Evolutionary conservation across 2,113 vertebrate species (phyloP).

Genomic region (Erythrolamprus reginae): DNA sequence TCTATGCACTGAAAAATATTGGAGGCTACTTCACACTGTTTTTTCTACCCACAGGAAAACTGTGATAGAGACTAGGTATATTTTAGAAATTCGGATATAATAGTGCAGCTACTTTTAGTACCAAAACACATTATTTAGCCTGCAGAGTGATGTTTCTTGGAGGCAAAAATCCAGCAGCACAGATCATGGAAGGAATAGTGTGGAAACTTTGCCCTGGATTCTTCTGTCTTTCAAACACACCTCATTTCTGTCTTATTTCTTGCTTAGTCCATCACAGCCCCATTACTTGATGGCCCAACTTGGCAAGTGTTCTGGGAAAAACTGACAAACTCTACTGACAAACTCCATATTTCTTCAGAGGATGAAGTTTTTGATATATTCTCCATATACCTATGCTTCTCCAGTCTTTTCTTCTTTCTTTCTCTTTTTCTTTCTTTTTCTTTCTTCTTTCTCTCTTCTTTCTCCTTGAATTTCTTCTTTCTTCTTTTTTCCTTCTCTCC

Average conservation of each 20-base stretch:
- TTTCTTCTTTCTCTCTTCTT: no score
- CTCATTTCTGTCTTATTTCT: background rate
- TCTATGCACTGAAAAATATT: background rate
- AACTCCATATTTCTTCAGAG: background rate
- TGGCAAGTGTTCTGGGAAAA: background rate
- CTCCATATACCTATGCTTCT: background rate
- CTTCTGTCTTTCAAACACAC: background rate
- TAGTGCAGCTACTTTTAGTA: rapidly evolving
- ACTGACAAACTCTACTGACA: background rate
- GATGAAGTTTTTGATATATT: background rate
- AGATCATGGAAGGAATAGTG: no score
- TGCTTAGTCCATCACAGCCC: background rate
- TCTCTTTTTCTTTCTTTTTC: no score
- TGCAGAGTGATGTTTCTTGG: background rate
- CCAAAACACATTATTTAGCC: background rate
- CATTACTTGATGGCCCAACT: background rate
- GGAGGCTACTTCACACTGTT: background rate
- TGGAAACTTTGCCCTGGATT: background rate
- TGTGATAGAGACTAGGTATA: background rate
- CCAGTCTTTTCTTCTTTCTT: no score
- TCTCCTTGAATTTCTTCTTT: no score
- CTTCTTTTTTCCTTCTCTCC: no score
- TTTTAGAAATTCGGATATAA: background rate
- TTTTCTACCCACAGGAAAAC: background rate
- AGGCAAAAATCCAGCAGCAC: background rate